Percentiles rank a stretch among this genome's conserved stretches.
These are phyloP conservation scores for Pangasius larnaudii DNA, from an alignment of 2,797 vertebrate species.

Conservation along the genomic window DNA sequence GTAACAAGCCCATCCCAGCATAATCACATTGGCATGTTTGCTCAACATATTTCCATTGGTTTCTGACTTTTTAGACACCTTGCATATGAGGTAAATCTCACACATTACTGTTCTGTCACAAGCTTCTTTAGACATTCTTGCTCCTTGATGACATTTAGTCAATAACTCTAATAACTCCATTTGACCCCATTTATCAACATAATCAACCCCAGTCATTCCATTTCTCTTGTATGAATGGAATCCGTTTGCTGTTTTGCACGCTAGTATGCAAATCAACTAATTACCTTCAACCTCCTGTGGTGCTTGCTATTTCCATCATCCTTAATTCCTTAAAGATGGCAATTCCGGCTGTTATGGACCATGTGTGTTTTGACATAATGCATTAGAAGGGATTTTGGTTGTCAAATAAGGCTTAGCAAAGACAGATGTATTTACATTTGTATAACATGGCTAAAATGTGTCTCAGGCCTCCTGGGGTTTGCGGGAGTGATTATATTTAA, in stretches of 20 bases:
- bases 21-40: not conserved
- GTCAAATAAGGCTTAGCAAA: not conserved
- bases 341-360: not conserved
- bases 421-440: constrained; percentile 7
- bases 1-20: no score
- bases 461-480: not conserved
- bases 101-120: not conserved
- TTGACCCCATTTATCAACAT: not conserved
- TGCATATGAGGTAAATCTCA: not conserved
- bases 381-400: constrained; percentile 4
- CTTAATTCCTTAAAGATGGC: constrained; percentile 16
- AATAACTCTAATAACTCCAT: not conserved
- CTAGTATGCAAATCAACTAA: not conserved
- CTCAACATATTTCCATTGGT: not conserved
- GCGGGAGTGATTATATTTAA: not conserved
- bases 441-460: not conserved
- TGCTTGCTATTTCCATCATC: constrained; percentile 16
- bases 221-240: not conserved
- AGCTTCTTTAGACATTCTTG: not conserved
- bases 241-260: not conserved
- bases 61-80: not conserved
- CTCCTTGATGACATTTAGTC: no score
- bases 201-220: not conserved
- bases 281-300: not conserved
- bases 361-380: constrained; percentile 6